phyloP scores from a whole-genome alignment of 2,797 vertebrate genomes.

The Oreochromis grahami region DNA sequence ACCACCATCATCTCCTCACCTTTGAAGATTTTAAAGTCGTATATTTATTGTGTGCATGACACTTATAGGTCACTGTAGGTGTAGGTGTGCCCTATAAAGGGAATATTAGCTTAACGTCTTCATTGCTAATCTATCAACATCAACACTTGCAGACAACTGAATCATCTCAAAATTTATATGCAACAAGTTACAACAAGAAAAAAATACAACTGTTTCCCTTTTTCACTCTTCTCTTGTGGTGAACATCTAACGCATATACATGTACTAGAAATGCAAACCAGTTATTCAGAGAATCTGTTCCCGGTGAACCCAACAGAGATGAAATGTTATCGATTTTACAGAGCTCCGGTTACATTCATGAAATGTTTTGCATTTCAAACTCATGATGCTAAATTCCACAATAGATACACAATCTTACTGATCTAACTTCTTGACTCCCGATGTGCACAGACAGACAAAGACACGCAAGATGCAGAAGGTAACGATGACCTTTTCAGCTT shows the following conservation, averaged over 20 bases:
- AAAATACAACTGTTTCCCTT: background rate
- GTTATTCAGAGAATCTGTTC: background rate
- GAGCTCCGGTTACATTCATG: constrained; percentile 29
- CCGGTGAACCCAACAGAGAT: background rate
- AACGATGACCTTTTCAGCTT: constrained; percentile 59
- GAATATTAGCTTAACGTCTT: background rate
- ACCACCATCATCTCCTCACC: background rate
- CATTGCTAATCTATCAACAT: background rate
- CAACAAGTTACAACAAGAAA: background rate
- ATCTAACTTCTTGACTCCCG: constrained; percentile 8
- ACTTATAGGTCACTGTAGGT: background rate
- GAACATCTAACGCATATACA: background rate
- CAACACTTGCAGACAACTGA: background rate
- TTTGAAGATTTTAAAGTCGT: background rate
- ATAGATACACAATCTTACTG: constrained; percentile 24
- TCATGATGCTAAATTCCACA: constrained; percentile 18
- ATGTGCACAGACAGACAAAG: constrained; percentile 10
- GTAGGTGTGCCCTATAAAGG: background rate
- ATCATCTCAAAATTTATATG: background rate
- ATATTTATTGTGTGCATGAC: background rate
- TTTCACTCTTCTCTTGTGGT: background rate
- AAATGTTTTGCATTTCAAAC: constrained; percentile 49
- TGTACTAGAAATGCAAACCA: background rate
- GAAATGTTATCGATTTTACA: constrained; percentile 23
- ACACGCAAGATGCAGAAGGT: constrained; percentile 30